Percentiles rank a stretch among this genome's conserved stretches.
Conservation (phyloP, 2,888 invertebrate genomes). For the Stenolophus ochropezus region DNA sequence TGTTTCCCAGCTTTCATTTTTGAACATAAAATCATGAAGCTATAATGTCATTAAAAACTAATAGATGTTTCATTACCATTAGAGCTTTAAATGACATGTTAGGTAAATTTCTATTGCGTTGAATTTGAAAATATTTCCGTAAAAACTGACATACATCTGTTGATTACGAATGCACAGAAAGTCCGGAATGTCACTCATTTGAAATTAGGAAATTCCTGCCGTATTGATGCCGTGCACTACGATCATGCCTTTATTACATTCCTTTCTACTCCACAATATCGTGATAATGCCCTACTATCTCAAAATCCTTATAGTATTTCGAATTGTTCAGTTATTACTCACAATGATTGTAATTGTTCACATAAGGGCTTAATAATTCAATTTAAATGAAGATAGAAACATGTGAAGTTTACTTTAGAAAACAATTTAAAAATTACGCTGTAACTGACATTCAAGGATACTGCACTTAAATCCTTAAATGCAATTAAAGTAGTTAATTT, state of each 20-base stretch:
- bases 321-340: too few relatives aligned
- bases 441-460: background rate
- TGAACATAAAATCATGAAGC: too few relatives aligned
- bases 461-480: background rate
- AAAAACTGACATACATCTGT: background rate
- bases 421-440: background rate
- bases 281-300: background rate
- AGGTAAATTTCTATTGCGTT: background rate
- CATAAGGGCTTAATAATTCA: background rate
- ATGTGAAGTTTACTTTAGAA: background rate
- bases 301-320: background rate
- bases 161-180: slow-evolving; percentile 38
- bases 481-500: background rate
- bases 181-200: slow-evolving; percentile 30
- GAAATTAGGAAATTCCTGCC: slow-evolving; percentile 35
- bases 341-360: too few relatives aligned
- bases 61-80: too few relatives aligned
- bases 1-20: too few relatives aligned
- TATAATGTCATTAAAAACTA: too few relatives aligned
- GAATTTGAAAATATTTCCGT: background rate
- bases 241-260: slow-evolving; percentile 35
- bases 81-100: background rate
- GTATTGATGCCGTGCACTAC: slow-evolving; percentile 25
- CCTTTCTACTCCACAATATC: background rate
- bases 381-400: background rate